These are phyloP conservation scores for Lindbergichthys nudifrons DNA, from an alignment of 2,797 vertebrate species.

Conservation along the genomic window DNA sequence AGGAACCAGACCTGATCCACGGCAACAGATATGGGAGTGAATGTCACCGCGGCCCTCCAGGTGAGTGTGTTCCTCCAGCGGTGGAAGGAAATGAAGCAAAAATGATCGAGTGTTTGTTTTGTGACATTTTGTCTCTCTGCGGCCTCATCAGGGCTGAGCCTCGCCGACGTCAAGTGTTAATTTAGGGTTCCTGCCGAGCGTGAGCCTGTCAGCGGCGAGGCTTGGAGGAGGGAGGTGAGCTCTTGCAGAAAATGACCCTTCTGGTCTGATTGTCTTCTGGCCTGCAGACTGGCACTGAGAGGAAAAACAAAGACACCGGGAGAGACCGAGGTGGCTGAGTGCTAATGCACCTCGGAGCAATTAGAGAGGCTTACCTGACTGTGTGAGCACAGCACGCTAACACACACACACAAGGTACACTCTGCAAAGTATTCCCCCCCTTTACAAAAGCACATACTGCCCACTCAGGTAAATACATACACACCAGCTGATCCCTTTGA, in stretches of 20 bases:
- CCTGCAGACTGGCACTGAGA: slow-evolving; percentile 85
- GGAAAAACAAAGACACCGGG: slow-evolving; percentile 82
- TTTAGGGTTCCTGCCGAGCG: slow-evolving; percentile 91
- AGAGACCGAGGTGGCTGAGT: slow-evolving; percentile 69
- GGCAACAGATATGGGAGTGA: slow-evolving; percentile 76
- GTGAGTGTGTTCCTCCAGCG: slow-evolving; percentile 87
- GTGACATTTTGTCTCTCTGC: slow-evolving; percentile 86
- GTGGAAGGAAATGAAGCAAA: slow-evolving; percentile 89
- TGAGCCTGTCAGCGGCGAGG: slow-evolving; percentile 79
- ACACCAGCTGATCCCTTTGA: slow-evolving; percentile 57
- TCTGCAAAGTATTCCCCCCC: slow-evolving; percentile 41
- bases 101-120: slow-evolving; percentile 93
- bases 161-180: slow-evolving; percentile 89
- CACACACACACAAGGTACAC: slow-evolving; percentile 63
- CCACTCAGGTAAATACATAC: slow-evolving; percentile 55
- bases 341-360: slow-evolving; percentile 84
- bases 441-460: slow-evolving; percentile 34
- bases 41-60: slow-evolving; percentile 87
- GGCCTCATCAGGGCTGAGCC: slow-evolving; percentile 87
- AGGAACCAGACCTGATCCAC: slow-evolving; percentile 76
- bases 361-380: slow-evolving; percentile 84
- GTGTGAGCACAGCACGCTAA: slow-evolving; percentile 74
- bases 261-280: slow-evolving; percentile 91
- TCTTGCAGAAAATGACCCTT: slow-evolving; percentile 95
- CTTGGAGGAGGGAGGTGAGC: slow-evolving; percentile 89